Evolutionary conservation across 2,113 vertebrate species (phyloP).

Genomic region (Serilophus lunatus): DNA sequence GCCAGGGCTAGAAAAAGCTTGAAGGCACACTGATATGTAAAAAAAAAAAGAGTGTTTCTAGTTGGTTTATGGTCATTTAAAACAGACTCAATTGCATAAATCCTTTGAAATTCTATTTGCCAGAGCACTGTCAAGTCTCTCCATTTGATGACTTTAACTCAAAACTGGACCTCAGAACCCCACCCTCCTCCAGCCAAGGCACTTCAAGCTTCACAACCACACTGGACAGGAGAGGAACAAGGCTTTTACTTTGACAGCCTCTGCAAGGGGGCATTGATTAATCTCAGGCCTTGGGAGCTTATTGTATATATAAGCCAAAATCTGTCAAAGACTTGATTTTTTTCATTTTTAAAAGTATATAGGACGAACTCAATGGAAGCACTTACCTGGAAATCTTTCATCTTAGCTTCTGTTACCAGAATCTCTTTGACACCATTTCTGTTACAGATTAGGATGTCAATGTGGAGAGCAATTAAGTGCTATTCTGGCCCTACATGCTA

Average conservation of each 20-base stretch:
- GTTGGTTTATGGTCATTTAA: neutral
- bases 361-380: neutral
- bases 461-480: constrained; percentile 57
- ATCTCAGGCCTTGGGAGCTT: neutral
- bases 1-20: neutral
- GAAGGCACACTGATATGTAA: neutral
- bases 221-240: neutral
- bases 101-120: neutral
- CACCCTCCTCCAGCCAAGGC: neutral
- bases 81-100: neutral
- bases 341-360: neutral
- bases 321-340: neutral
- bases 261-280: neutral
- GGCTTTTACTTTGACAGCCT: constrained; percentile 8
- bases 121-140: neutral
- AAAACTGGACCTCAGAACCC: neutral
- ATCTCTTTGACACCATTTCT: constrained; percentile 49
- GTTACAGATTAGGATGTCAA: constrained; percentile 70
- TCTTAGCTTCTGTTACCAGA: constrained; percentile 2
- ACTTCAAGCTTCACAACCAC: neutral
- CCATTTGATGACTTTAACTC: neutral
- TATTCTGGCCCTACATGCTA: constrained; percentile 36
- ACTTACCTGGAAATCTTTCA: constrained; percentile 6
- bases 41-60: neutral
- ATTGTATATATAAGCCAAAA: neutral